Conservation (phyloP, 2,797 vertebrate species). For the Astyanax mexicanus region DNA sequence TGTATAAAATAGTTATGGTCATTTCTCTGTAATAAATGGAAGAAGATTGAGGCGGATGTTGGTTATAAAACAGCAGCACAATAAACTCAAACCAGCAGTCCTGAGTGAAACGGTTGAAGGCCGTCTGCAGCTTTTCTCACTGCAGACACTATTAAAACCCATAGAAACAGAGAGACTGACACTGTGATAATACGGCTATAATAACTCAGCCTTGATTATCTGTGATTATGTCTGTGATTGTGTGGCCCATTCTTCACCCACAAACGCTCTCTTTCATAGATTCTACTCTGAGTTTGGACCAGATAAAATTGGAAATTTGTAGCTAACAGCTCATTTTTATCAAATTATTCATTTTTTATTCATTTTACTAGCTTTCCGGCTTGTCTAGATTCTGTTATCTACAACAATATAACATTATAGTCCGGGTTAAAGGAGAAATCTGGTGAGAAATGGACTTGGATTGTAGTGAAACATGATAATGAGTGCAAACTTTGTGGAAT, state of each 20-base stretch:
- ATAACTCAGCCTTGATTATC: not conserved
- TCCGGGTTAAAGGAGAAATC: too few relatives aligned
- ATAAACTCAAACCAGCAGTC: not conserved
- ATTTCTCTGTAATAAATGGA: not conserved
- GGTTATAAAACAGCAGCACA: not conserved
- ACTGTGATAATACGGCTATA: not conserved
- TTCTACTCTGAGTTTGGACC: not conserved
- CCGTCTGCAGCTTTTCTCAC: not conserved
- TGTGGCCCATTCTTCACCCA: not conserved
- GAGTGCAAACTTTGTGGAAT: too few relatives aligned
- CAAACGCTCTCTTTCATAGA: not conserved
- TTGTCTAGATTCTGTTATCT: too few relatives aligned
- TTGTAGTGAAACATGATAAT: too few relatives aligned
- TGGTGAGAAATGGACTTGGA: too few relatives aligned
- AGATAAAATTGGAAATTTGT: too few relatives aligned
- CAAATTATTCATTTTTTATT: too few relatives aligned
- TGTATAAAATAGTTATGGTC: not conserved
- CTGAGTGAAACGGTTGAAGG: not conserved
- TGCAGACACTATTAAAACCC: not conserved
- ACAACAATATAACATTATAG: too few relatives aligned
- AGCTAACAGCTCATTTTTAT: too few relatives aligned
- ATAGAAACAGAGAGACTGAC: not conserved
- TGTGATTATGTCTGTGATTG: too few relatives aligned
- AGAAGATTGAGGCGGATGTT: not conserved
- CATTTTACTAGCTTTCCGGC: too few relatives aligned